Base-by-base conservation (phyloP, 1,140 invertebrate genomes). In the Drosophila seguyi region DNA sequence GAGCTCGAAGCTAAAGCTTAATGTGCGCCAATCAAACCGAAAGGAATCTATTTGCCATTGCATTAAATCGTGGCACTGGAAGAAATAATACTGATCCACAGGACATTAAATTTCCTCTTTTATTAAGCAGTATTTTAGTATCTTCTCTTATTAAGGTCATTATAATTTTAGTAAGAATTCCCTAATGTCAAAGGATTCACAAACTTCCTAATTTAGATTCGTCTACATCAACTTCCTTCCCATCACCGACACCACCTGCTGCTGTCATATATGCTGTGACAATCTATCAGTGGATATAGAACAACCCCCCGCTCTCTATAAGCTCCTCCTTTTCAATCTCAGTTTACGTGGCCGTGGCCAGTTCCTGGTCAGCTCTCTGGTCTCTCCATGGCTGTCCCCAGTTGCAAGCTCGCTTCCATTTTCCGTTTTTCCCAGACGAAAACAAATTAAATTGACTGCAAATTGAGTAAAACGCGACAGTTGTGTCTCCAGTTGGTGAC, bases 361-460 rank as follows among this genome's bases (percentile, higher is more conserved):
- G 38, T 39, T 56, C 41, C 31, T 41, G 68, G 36, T 22, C 67
- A 53, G 7, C 50, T 36, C 50, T 20, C 18, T 18, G 34, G 53
- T 44, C 68, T 61, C 45, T n/a, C n/a, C n/a, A 44, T 61, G 36
- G 6, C 50, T 27, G 11, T 67, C 62, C 62, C 47, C 41, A 38
- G 47, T 6, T 36, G 52, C 22, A 27, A 53, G 38, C 10, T 39
- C 27, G 22, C 10, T 22, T 1, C 31, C 60, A 25, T 38, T 55
- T 72, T 42, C 67, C 44, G 25, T 29, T 66, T 66, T 36, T 36
- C 47, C 39, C 66, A 53, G 74, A 75, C 59, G 73, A 76, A 90
- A 85, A 90, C 84, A 90, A 88, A 88, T 88, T 88, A 88, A 88
- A 88, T 88, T 76, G 81, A 81, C 84, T 90, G 84, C 85, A 90